Conservation (phyloP, 2,113 vertebrate species). For the Cephalopterus ornatus region DNA sequence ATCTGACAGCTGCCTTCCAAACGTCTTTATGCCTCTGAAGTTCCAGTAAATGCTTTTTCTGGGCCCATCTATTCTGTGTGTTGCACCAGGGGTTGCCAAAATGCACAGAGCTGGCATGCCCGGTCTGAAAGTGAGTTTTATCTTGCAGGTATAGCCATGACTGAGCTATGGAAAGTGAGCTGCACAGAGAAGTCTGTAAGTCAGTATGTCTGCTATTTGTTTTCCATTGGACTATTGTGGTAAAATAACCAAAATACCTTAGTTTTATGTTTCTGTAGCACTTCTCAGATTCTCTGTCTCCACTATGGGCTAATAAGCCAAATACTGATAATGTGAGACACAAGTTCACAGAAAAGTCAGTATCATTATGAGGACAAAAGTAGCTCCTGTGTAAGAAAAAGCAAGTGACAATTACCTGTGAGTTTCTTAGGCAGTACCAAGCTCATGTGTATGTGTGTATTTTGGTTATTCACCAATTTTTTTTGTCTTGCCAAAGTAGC, state of each 20-base stretch:
- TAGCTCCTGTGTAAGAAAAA: neutral
- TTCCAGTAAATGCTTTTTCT: neutral
- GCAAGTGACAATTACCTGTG: fast-evolving
- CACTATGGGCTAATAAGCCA: neutral
- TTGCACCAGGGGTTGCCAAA: neutral
- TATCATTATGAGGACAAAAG: neutral
- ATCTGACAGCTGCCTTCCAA: constrained; percentile 24
- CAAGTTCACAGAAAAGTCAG: neutral
- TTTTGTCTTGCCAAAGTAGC: neutral
- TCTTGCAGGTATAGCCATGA: neutral
- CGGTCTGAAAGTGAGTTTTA: neutral
- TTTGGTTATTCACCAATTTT: neutral
- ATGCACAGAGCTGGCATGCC: neutral
- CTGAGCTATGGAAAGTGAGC: neutral
- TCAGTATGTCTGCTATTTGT: neutral
- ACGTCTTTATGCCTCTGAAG: neutral
- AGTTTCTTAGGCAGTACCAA: neutral
- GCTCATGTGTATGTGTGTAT: neutral
- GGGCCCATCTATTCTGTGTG: neutral
- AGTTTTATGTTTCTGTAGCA: neutral
- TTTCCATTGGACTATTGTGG: neutral
- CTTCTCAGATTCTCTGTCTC: neutral
- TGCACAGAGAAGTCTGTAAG: neutral
- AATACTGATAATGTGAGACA: neutral
- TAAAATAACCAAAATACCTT: neutral